Conservation (phyloP, 1,140 invertebrate species). For the Drosophila erecta region DNA sequence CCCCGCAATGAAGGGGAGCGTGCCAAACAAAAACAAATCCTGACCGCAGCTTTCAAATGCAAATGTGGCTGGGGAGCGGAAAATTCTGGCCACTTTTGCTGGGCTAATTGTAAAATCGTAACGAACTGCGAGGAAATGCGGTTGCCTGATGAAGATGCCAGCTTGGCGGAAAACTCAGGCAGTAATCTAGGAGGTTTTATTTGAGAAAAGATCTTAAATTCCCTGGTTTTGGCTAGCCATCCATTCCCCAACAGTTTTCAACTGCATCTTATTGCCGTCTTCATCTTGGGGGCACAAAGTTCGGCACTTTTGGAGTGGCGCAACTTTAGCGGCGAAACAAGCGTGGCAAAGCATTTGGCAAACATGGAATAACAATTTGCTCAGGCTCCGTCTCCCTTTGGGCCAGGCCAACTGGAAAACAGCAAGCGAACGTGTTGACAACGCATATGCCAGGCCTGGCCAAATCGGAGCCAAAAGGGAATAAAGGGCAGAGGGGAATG, state of each 20-base stretch:
- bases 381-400: slow-evolving; percentile 15
- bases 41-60: slow-evolving; percentile 52
- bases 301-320: slow-evolving; percentile 11
- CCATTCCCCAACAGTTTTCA: background rate
- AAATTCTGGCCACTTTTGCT: slow-evolving; percentile 45
- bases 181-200: background rate
- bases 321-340: slow-evolving; percentile 53
- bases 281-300: slow-evolving; percentile 44
- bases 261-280: slow-evolving; percentile 23
- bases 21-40: slow-evolving; percentile 32
- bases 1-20: slow-evolving; percentile 2
- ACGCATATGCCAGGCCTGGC: slow-evolving; percentile 40
- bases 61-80: slow-evolving; percentile 47
- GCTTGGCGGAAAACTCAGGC: background rate
- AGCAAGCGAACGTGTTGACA: slow-evolving; percentile 61
- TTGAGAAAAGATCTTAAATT: slow-evolving; percentile 29
- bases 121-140: slow-evolving; percentile 39
- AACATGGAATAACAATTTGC: slow-evolving; percentile 79
- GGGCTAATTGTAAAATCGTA: slow-evolving; percentile 49
- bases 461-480: slow-evolving; percentile 7
- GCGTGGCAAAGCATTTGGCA: slow-evolving; percentile 76
- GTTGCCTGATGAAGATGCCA: slow-evolving; percentile 19
- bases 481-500: slow-evolving; percentile 19
- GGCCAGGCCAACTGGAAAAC: slow-evolving; percentile 1
- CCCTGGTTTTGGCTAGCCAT: slow-evolving; percentile 3